Conservation (phyloP, 2,797 vertebrate species). For the Danio kyathit region DNA sequence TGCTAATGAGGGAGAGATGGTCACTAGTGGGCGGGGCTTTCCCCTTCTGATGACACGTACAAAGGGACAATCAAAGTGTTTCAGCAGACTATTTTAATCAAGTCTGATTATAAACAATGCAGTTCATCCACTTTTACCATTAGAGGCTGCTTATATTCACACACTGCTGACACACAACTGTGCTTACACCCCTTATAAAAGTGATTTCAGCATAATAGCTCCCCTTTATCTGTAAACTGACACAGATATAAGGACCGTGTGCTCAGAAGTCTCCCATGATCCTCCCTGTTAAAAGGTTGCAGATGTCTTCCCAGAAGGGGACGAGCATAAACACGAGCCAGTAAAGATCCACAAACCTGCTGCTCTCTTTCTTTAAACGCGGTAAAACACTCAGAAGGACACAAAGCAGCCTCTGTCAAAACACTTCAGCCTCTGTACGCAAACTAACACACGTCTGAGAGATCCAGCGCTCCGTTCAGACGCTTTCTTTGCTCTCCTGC, state of each 20-base stretch:
- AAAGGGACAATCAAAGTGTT: no score
- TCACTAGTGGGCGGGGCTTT: no score
- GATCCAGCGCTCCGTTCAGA: conserved; percentile 5
- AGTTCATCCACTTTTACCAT: no score
- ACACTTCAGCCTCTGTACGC: conserved; percentile 26
- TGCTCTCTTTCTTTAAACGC: conserved; percentile 59
- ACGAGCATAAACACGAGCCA: conserved; percentile 43
- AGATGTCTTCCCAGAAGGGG: conserved; percentile 63
- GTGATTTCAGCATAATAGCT: no score
- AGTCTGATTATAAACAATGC: no score
- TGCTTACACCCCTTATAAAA: no score
- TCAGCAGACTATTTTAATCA: no score
- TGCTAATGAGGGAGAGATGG: no score
- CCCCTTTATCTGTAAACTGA: conserved; percentile 18
- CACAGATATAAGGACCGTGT: conserved; percentile 42
- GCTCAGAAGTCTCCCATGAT: conserved; percentile 49
- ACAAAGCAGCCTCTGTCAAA: conserved; percentile 50
- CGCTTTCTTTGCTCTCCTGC: conserved; percentile 27
- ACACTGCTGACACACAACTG: no score
- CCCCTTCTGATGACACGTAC: no score
- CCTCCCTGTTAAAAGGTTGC: conserved; percentile 55
- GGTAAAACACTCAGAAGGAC: conserved; percentile 44
- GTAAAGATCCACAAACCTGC: conserved; percentile 41
- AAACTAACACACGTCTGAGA: conserved; percentile 26
- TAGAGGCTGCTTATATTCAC: no score